phyloP scores from a whole-genome alignment of 1,140 invertebrate species.

The Heterodera schachtii region DNA sequence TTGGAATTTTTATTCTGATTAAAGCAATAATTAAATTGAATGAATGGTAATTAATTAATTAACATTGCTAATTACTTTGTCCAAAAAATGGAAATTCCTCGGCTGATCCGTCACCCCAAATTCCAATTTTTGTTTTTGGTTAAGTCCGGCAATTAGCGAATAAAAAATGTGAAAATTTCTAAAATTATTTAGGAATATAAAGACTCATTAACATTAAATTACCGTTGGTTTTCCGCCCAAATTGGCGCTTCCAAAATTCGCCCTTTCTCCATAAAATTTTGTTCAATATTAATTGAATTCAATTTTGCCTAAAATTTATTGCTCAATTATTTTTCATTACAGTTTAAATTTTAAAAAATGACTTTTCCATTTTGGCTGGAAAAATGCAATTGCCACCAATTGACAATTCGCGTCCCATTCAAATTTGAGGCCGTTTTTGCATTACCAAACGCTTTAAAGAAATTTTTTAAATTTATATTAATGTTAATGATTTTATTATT shows the following conservation, averaged over 20 bases:
- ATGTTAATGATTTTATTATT: constrained; percentile 38
- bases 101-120: constrained; percentile 67
- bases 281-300: constrained; percentile 85
- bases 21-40: not conserved
- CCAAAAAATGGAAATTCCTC: constrained; percentile 13
- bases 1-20: not conserved
- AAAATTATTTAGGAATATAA: not conserved
- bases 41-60: too few relatives aligned
- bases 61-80: not conserved
- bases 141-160: constrained; percentile 90
- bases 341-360: not conserved
- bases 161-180: constrained; percentile 98
- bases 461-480: not conserved
- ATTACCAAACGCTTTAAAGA: constrained; percentile 85
- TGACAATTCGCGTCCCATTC: constrained; percentile 93
- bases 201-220: constrained; percentile 56
- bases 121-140: constrained; percentile 85
- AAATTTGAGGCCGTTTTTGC: constrained; percentile 97
- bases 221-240: constrained; percentile 62
- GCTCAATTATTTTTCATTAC: not conserved
- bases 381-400: constrained; percentile 86
- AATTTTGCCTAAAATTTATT: constrained; percentile 16
- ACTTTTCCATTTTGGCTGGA: not conserved
- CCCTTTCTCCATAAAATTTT: constrained; percentile 95
- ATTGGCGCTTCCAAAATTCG: constrained; percentile 83